A percentile compares a stretch with the other conserved stretches of the same genome.
Evolutionary conservation across 1,140 invertebrate species (phyloP).

Genomic region (Drosophila funebris): DNA sequence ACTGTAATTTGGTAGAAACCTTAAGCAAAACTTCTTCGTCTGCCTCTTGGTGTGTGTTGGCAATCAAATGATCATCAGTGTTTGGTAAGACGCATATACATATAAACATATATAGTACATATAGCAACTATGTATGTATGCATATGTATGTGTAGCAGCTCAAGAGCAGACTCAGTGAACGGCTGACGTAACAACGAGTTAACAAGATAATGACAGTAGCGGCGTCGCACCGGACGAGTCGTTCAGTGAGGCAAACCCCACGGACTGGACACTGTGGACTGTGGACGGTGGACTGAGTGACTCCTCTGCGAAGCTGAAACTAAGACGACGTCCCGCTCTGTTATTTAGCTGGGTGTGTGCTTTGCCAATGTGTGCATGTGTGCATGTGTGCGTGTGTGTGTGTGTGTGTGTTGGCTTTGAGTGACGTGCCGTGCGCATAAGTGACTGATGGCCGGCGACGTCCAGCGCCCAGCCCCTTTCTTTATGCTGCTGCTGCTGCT

Average conservation of each 20-base stretch:
- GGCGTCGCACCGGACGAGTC: constrained; percentile 60
- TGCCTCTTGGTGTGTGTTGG: constrained; percentile 28
- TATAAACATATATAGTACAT: no score
- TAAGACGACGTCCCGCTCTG: constrained; percentile 61
- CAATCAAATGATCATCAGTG: constrained; percentile 48
- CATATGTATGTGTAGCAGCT: constrained; percentile 49
- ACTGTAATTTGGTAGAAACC: constrained; percentile 17
- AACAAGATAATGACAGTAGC: constrained; percentile 81
- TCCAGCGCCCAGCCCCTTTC: constrained; percentile 67
- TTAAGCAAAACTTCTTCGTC: constrained; percentile 16
- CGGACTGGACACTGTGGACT: not conserved
- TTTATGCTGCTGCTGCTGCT: constrained; percentile 31
- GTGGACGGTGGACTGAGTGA: not conserved
- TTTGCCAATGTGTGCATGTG: not conserved
- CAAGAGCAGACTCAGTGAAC: constrained; percentile 57
- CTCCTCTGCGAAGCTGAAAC: constrained; percentile 8
- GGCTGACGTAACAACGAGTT: constrained; percentile 79
- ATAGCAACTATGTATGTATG: not conserved
- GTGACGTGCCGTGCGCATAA: constrained; percentile 78
- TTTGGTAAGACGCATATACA: constrained; percentile 15
- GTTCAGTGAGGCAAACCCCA: constrained; percentile 8
- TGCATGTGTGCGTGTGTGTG: not conserved
- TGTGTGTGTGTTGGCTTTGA: constrained; percentile 57
- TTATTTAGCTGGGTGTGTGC: constrained; percentile 64
- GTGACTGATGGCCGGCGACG: constrained; percentile 79